A percentile compares a stretch with the other conserved stretches of the same genome.
Conservation (phyloP, 2,113 vertebrate species). For the Notechis scutatus region DNA sequence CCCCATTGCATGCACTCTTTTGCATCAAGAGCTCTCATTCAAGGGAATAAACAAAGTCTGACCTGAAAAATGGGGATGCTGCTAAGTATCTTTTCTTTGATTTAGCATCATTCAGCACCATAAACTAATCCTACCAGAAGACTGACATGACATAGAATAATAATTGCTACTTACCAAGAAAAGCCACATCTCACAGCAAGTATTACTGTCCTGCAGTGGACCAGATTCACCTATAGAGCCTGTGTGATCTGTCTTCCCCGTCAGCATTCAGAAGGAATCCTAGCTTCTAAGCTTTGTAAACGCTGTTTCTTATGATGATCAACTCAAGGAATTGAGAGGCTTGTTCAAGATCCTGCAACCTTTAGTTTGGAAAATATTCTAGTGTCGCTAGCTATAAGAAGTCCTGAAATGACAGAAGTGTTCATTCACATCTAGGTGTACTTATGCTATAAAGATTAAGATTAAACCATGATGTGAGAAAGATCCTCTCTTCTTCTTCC, state of each 20-base stretch:
- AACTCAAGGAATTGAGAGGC: background rate
- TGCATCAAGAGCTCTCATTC: background rate
- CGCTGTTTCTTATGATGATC: background rate
- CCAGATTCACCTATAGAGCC: background rate
- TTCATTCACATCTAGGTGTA: background rate
- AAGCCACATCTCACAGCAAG: background rate
- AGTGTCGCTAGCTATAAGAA: background rate
- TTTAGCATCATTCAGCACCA: background rate
- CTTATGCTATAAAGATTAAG: background rate
- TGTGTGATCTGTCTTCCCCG: background rate
- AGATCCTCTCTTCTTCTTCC: background rate
- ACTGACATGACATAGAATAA: background rate
- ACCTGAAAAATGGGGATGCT: background rate
- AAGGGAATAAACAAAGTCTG: background rate
- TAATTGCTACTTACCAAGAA: background rate
- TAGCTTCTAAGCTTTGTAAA: background rate
- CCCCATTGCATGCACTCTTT: background rate
- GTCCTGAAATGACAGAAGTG: background rate
- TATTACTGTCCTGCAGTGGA: background rate
- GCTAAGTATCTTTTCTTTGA: background rate
- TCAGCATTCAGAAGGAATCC: background rate
- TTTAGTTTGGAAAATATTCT: background rate
- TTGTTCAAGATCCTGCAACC: background rate
- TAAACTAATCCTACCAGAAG: conserved; percentile 35
- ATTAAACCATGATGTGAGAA: background rate